phyloP scores from a whole-genome alignment of 2,113 vertebrate species.

The Perognathus longimembris region DNA sequence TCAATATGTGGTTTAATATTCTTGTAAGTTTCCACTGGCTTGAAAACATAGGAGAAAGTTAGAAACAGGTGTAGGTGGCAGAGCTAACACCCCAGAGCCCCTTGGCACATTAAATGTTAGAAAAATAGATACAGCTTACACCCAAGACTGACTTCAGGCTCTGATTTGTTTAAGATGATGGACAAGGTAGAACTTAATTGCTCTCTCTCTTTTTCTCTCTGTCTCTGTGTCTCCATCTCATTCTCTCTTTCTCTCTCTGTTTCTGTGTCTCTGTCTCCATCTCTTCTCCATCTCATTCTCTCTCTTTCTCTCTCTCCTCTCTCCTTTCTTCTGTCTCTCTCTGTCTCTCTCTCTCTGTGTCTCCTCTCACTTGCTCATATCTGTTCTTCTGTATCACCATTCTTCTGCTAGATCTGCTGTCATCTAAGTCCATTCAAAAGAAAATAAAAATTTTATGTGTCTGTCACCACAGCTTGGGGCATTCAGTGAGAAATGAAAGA shows the following conservation, averaged over 20 bases:
- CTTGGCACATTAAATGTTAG: no score
- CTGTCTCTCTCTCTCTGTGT: no score
- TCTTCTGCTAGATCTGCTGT: background rate
- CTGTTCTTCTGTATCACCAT: background rate
- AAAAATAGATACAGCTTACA: background rate
- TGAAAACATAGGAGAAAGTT: background rate
- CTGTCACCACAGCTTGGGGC: conserved; percentile 63
- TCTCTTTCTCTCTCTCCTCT: background rate
- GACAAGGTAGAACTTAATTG: no score
- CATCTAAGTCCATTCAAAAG: conserved; percentile 24
- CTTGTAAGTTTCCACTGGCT: background rate
- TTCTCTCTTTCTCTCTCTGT: no score
- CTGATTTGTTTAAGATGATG: background rate
- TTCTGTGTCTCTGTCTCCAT: no score
- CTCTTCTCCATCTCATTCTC: no score
- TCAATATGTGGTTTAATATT: background rate
- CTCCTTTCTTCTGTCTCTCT: background rate
- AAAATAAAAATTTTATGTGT: conserved; percentile 64
- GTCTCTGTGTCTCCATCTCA: no score
- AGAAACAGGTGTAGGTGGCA: background rate
- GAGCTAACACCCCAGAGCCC: no score
- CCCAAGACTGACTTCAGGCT: background rate
- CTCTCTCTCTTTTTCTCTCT: no score
- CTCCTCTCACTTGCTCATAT: background rate
- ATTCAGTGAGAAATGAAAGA: conserved; percentile 50